Evolutionary conservation across 2,888 invertebrate genomes (phyloP).

Genomic region (Trissoscelio sp.): DNA sequence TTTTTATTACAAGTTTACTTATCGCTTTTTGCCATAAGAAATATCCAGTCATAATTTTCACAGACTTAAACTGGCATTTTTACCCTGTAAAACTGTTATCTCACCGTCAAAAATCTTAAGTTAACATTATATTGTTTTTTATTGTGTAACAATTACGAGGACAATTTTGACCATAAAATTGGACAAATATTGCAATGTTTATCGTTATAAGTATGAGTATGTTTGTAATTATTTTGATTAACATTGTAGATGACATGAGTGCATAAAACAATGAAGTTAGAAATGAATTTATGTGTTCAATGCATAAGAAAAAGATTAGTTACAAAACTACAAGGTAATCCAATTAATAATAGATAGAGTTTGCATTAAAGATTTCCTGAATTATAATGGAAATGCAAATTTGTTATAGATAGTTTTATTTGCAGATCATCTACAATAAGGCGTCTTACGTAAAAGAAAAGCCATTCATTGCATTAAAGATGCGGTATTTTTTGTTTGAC

Average conservation of each 20-base stretch:
- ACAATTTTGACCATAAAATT: no score
- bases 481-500: slow-evolving; percentile 37
- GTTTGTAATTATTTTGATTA: slow-evolving; percentile 16
- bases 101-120: no score
- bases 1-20: no score
- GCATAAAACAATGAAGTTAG: slow-evolving; percentile 45
- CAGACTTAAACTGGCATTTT: no score
- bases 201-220: background rate
- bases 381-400: slow-evolving; percentile 58
- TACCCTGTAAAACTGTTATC: no score
- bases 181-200: background rate
- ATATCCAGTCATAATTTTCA: no score
- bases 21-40: no score
- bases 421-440: slow-evolving; percentile 62
- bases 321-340: slow-evolving; percentile 65
- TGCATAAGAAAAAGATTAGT: slow-evolving; percentile 49
- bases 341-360: slow-evolving; percentile 59
- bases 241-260: slow-evolving; percentile 24
- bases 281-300: slow-evolving; percentile 48
- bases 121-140: no score
- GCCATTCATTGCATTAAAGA: slow-evolving; percentile 55
- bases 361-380: slow-evolving; percentile 64
- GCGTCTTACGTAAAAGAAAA: slow-evolving; percentile 57
- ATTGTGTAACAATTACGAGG: no score
- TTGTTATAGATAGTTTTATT: slow-evolving; percentile 57